Conservation (phyloP, 2,797 vertebrate genomes). For the Hoplostethus atlanticus region DNA sequence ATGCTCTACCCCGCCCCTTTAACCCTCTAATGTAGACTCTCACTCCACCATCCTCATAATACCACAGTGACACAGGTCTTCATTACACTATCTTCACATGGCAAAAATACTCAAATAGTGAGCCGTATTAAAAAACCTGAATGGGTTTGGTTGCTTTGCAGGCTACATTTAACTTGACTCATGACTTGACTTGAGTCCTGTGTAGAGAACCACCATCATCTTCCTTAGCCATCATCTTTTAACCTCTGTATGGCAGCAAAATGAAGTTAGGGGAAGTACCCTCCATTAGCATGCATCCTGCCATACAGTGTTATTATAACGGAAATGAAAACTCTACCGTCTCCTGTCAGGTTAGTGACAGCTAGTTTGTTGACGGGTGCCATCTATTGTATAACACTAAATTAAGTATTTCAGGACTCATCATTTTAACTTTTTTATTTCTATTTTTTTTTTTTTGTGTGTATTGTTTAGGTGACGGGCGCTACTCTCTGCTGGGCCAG, state of each 20-base stretch:
- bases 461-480: constrained; percentile 88
- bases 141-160: background rate
- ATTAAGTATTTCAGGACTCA: background rate
- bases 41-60: background rate
- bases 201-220: too few relatives aligned
- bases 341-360: too few relatives aligned
- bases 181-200: too few relatives aligned
- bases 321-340: too few relatives aligned
- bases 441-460: background rate
- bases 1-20: background rate
- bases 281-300: too few relatives aligned
- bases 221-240: too few relatives aligned
- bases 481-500: constrained; percentile 95
- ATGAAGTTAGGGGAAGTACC: too few relatives aligned
- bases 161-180: too few relatives aligned
- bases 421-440: background rate
- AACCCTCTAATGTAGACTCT: constrained; percentile 43
- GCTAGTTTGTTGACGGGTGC: too few relatives aligned
- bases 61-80: background rate
- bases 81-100: background rate
- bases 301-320: too few relatives aligned
- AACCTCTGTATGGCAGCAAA: too few relatives aligned
- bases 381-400: too few relatives aligned
- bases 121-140: background rate
- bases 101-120: background rate